These are phyloP conservation scores for Lypha dubia DNA, from an alignment of 2,888 invertebrate species.

Conservation along the genomic window DNA sequence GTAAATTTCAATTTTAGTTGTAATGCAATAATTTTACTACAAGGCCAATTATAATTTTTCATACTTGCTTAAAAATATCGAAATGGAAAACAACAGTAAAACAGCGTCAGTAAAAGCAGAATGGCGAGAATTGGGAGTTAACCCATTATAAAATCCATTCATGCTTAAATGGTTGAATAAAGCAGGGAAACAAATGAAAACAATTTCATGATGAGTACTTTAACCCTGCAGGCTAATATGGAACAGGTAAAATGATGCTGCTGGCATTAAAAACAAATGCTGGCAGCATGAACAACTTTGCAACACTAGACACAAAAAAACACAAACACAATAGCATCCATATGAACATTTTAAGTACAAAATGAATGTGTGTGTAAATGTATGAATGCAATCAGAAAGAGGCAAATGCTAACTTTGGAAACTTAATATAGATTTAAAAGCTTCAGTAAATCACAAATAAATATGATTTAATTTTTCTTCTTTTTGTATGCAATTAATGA, in stretches of 20 bases:
- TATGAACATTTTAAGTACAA: background rate
- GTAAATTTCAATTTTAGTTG: background rate
- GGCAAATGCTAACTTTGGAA: background rate
- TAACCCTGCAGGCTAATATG: conserved; percentile 38
- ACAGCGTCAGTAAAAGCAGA: background rate
- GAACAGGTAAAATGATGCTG: conserved; percentile 34
- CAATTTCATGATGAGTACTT: conserved; percentile 37
- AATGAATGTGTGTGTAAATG: background rate
- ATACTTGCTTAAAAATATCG: conserved; percentile 9
- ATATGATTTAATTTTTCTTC: background rate
- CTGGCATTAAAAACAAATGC: conserved; percentile 5
- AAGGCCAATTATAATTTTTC: conserved; percentile 51
- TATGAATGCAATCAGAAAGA: background rate
- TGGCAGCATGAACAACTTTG: conserved; percentile 30
- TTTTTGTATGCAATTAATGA: background rate
- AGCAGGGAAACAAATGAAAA: conserved; percentile 6
- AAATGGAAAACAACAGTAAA: background rate
- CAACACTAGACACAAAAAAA: conserved; percentile 11
- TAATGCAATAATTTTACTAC: conserved; percentile 24
- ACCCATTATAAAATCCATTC: conserved; percentile 45
- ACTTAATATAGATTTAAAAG: background rate
- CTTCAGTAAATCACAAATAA: background rate
- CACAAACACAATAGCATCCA: background rate
- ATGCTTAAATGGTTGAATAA: conserved; percentile 42
- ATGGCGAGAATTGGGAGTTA: background rate